Percentiles rank a stretch among this genome's conserved stretches.
Conservation (phyloP, 2,113 vertebrate genomes). For the Regulus satrapa region DNA sequence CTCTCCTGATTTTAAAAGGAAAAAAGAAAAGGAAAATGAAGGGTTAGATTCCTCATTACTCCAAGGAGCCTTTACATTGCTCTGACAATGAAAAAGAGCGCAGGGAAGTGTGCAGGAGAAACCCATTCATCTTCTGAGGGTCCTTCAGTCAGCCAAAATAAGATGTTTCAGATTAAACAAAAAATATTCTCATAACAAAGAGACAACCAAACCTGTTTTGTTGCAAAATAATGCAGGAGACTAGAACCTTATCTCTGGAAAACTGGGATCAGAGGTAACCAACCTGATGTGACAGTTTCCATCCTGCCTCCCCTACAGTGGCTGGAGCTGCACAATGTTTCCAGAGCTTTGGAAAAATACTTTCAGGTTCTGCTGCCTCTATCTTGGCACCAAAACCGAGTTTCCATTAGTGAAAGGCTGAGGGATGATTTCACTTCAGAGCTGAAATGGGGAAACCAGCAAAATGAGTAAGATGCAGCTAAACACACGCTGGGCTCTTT, state of each 20-base stretch:
- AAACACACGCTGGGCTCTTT: background rate
- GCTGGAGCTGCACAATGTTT: constrained; percentile 47
- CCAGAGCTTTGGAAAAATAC: constrained; percentile 65
- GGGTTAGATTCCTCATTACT: background rate
- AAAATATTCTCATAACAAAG: background rate
- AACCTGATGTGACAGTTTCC: constrained; percentile 52
- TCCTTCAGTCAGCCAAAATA: background rate
- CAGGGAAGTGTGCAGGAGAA: background rate
- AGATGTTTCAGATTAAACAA: background rate
- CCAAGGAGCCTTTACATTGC: background rate
- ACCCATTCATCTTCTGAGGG: background rate
- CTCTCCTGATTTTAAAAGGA: background rate
- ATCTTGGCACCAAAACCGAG: constrained; percentile 64
- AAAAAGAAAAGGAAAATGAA: background rate
- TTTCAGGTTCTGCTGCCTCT: constrained; percentile 59
- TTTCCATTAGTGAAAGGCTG: constrained; percentile 72
- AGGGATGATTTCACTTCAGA: constrained; percentile 68
- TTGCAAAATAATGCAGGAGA: background rate
- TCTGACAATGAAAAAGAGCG: background rate
- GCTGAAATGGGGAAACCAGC: constrained; percentile 65
- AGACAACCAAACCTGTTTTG: background rate
- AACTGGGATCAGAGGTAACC: constrained; percentile 25
- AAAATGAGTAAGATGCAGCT: constrained; percentile 10
- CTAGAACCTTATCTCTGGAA: constrained; percentile 41
- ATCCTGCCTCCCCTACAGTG: constrained; percentile 27